phyloP scores from a whole-genome alignment of 1,140 invertebrate species.

The Meloidogyne chitwoodi region DNA sequence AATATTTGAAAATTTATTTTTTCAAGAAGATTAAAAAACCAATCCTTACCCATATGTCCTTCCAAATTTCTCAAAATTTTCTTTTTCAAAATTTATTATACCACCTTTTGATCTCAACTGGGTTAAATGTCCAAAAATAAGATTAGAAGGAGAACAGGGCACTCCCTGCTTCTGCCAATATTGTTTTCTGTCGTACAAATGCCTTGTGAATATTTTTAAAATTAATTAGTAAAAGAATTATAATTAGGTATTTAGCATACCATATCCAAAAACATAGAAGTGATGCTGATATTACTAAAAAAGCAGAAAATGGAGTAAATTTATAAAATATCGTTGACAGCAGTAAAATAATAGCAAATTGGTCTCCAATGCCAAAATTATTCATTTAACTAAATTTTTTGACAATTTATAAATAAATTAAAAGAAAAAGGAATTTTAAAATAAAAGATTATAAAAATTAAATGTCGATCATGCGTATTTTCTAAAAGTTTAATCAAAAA shows the following conservation, averaged over 20 bases:
- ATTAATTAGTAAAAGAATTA: not conserved
- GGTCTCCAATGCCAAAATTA: not conserved
- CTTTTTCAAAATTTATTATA: not conserved
- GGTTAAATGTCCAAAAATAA: not conserved
- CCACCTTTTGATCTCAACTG: not conserved
- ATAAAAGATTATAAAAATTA: not conserved
- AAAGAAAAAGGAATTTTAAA: not conserved
- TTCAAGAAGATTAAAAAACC: not conserved
- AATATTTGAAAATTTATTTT: not conserved
- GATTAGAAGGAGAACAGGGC: not conserved
- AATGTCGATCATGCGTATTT: not conserved
- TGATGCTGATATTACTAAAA: not conserved
- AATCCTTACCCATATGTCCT: conserved; percentile 12
- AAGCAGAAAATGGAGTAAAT: not conserved
- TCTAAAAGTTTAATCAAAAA: not conserved
- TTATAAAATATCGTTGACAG: not conserved
- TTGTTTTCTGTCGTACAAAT: not conserved
- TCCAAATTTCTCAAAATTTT: conserved; percentile 11
- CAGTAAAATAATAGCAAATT: not conserved
- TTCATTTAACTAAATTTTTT: not conserved
- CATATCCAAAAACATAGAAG: not conserved
- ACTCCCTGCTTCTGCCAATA: conserved; percentile 12
- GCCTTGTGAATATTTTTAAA: not conserved
- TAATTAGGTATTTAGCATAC: not conserved
- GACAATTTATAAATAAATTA: no score